Conservation (phyloP, 2,888 invertebrate genomes). For the Camptogramma bilineatum region DNA sequence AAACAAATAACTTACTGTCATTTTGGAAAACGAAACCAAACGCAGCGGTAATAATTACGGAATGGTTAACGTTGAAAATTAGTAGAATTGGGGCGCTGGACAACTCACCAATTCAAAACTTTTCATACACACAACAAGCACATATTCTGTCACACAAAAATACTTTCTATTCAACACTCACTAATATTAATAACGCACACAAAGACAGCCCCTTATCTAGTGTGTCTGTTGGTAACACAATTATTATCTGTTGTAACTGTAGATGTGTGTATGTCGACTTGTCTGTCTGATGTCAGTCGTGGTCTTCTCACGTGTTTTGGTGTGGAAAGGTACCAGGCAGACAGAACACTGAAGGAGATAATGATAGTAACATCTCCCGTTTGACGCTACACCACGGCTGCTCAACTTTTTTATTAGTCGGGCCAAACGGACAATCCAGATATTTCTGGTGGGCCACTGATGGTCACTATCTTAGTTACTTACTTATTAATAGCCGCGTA, state of each 20-base stretch:
- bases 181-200: not conserved
- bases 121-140: not conserved
- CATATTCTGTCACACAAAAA: constrained; percentile 1
- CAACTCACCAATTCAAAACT: too few relatives aligned
- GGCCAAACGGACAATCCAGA: too few relatives aligned
- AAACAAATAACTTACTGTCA: too few relatives aligned
- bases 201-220: not conserved
- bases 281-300: constrained; percentile 22
- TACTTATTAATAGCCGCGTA: too few relatives aligned
- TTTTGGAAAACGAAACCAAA: too few relatives aligned
- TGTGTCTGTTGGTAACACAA: not conserved
- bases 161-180: not conserved
- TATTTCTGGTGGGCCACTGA: too few relatives aligned
- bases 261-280: constrained; percentile 14
- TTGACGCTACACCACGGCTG: not conserved
- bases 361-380: not conserved
- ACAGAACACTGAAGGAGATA: constrained; percentile 14
- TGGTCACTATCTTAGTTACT: too few relatives aligned
- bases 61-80: too few relatives aligned
- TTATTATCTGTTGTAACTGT: not conserved
- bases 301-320: constrained; percentile 40
- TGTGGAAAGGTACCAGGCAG: constrained; percentile 37
- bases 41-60: too few relatives aligned
- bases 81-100: too few relatives aligned
- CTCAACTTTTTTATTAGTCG: too few relatives aligned